These are phyloP conservation scores for Plectus sambesii DNA, from an alignment of 1,140 invertebrate species.

Conservation along the genomic window DNA sequence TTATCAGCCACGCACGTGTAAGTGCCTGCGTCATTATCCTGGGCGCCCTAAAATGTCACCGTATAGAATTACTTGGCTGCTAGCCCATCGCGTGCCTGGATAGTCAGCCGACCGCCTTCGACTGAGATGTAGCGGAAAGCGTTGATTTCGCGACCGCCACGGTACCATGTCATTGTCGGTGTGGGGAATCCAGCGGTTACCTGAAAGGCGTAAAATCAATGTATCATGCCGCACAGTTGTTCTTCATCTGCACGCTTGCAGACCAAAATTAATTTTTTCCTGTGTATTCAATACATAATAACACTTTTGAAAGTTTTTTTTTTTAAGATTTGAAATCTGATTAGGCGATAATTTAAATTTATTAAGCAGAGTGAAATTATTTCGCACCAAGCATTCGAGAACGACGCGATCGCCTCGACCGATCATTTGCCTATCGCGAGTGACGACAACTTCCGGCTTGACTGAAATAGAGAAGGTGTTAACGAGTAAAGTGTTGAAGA, in stretches of 20 bases:
- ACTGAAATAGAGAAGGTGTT: constrained; percentile 33
- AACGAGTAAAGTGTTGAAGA: constrained; percentile 17
- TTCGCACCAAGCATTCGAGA: too few relatives aligned
- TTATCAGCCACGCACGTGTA: constrained; percentile 51
- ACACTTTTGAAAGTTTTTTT: too few relatives aligned
- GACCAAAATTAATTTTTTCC: too few relatives aligned
- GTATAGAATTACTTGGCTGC: constrained; percentile 4
- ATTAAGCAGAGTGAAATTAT: too few relatives aligned
- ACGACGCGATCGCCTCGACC: constrained; percentile 31
- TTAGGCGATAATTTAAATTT: too few relatives aligned
- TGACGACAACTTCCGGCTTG: constrained; percentile 46
- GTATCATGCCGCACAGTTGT: too few relatives aligned
- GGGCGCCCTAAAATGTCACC: constrained; percentile 25
- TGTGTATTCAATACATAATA: too few relatives aligned
- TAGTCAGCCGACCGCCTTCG: constrained; percentile 22
- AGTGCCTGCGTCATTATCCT: constrained; percentile 42
- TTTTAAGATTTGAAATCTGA: too few relatives aligned
- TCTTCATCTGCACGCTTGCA: too few relatives aligned
- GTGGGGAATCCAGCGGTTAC: constrained; percentile 47
- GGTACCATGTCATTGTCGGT: constrained; percentile 49
- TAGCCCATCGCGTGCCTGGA: constrained; percentile 1
- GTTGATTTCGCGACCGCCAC: constrained; percentile 40
- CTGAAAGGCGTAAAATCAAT: constrained; percentile 12
- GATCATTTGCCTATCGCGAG: constrained; percentile 44
- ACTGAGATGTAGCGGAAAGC: constrained; percentile 19